Conservation (phyloP, 2,113 vertebrate genomes). For the Tenrec ecaudatus region DNA sequence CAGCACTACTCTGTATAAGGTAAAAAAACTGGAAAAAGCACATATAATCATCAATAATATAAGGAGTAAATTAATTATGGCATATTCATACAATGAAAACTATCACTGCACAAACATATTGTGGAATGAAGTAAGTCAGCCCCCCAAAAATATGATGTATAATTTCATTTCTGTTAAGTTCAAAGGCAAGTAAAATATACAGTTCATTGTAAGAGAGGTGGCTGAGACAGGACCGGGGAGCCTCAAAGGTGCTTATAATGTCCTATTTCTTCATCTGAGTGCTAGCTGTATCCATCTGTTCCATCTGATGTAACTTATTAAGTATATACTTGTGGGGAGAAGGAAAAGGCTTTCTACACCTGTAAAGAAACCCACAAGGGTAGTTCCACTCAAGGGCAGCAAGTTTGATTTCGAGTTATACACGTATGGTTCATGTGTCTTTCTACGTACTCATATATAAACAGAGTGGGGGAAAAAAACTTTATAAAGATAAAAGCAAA, state of each 20-base stretch:
- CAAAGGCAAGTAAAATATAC: not conserved
- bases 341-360: too few relatives aligned
- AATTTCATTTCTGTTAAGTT: not conserved
- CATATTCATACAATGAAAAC: not conserved
- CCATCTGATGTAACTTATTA: not conserved
- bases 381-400: too few relatives aligned
- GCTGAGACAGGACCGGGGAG: not conserved
- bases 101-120: not conserved
- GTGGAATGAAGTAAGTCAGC: not conserved
- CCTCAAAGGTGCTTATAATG: not conserved
- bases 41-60: not conserved
- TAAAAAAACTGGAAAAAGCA: not conserved
- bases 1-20: not conserved
- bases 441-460: not conserved
- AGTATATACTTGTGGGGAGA: not conserved
- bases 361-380: too few relatives aligned
- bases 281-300: not conserved
- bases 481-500: constrained; percentile 1
- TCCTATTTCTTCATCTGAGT: not conserved
- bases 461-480: not conserved
- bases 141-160: not conserved
- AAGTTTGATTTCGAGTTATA: not conserved
- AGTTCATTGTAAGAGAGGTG: not conserved
- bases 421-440: not conserved
- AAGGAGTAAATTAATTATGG: not conserved